phyloP scores from a whole-genome alignment of 2,797 vertebrate genomes.

The Macropus fuliginosus region DNA sequence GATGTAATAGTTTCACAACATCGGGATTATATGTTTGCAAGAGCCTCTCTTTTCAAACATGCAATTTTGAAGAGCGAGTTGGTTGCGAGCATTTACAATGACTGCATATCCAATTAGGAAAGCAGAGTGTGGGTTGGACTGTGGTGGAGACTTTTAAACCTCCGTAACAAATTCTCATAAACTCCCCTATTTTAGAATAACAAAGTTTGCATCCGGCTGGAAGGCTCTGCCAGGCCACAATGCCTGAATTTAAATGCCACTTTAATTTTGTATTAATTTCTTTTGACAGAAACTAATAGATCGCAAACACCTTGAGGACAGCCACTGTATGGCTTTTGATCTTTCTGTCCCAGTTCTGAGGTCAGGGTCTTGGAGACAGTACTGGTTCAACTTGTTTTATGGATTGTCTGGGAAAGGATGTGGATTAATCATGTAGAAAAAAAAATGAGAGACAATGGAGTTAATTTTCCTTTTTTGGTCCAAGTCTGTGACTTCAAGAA shows the following conservation, averaged over 20 bases:
- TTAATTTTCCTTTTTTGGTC: background rate
- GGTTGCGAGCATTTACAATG: background rate
- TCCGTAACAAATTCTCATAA: background rate
- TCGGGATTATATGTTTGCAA: slow-evolving; percentile 60
- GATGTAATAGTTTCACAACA: slow-evolving; percentile 54
- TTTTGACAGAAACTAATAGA: slow-evolving; percentile 1
- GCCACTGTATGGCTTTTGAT: background rate
- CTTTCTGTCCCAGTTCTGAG: background rate
- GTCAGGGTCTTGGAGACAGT: background rate
- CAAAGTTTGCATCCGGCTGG: background rate
- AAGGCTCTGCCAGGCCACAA: background rate
- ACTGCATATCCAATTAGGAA: slow-evolving; percentile 36
- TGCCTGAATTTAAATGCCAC: background rate
- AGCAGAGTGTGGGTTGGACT: slow-evolving; percentile 46
- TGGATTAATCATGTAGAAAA: background rate
- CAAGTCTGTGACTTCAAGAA: background rate
- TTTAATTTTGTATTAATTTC: slow-evolving; percentile 12
- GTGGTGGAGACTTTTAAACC: slow-evolving; percentile 19
- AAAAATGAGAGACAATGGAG: background rate
- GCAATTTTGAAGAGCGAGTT: slow-evolving; percentile 58
- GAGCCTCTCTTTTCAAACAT: slow-evolving; percentile 51
- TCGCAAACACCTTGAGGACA: background rate
- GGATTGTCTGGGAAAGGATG: background rate
- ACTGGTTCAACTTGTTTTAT: background rate
- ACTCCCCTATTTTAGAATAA: slow-evolving; percentile 49